Percentiles rank a stretch among this genome's conserved stretches.
Conservation (phyloP, 2,888 invertebrate species). For the Girardia tigrina region DNA sequence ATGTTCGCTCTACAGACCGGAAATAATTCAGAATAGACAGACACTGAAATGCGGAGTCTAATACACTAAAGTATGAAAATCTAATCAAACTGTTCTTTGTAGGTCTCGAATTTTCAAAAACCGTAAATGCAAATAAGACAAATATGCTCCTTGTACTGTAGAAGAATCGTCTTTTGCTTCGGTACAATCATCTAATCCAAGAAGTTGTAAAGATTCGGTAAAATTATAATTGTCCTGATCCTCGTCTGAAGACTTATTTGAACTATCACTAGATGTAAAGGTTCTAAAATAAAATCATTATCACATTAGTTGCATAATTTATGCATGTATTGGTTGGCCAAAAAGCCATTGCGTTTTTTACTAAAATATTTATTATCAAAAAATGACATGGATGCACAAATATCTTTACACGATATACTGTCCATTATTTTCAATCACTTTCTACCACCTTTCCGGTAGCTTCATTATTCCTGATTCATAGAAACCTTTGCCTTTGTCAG, state of each 20-base stretch:
- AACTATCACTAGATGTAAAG: neutral
- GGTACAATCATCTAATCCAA: constrained; percentile 47
- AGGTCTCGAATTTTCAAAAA: constrained; percentile 48
- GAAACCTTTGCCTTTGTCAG: too few species aligned
- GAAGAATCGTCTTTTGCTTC: constrained; percentile 43
- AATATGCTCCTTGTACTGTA: constrained; percentile 46
- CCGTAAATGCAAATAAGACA: constrained; percentile 47
- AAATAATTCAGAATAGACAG: constrained; percentile 49
- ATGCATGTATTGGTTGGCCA: too few species aligned
- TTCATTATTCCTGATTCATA: too few species aligned
- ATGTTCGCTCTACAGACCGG: constrained; percentile 48
- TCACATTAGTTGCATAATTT: too few species aligned
- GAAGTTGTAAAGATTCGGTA: constrained; percentile 45
- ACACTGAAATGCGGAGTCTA: constrained; percentile 39
- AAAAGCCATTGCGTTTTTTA: too few species aligned
- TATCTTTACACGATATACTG: too few species aligned
- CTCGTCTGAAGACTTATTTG: neutral
- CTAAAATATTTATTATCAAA: too few species aligned
- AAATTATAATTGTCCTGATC: constrained; percentile 45
- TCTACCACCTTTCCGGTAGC: too few species aligned
- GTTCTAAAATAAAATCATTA: neutral
- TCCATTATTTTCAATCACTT: too few species aligned
- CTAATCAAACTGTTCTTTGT: constrained; percentile 46
- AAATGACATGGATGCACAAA: too few species aligned
- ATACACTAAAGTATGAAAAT: too few species aligned